phyloP scores from a whole-genome alignment of 2,888 invertebrate genomes.

The Ecliptopera silaceata region DNA sequence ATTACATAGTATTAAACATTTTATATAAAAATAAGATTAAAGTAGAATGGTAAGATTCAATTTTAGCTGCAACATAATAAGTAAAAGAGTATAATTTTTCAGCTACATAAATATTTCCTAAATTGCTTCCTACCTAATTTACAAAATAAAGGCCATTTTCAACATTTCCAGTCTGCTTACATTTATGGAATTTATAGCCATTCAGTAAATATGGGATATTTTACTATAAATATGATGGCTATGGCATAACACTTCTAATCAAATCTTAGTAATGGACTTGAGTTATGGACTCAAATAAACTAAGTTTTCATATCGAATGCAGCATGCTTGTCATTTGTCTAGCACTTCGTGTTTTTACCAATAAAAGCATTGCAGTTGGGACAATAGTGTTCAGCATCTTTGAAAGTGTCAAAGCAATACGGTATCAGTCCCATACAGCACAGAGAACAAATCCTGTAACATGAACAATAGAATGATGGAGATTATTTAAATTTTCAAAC shows the following conservation, averaged over 20 bases:
- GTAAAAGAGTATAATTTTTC: neutral
- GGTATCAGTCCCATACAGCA: slow-evolving; percentile 77
- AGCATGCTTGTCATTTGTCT: slow-evolving; percentile 32
- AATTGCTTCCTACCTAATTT: neutral
- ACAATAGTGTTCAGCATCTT: slow-evolving; percentile 78
- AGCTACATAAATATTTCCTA: neutral
- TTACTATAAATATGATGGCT: slow-evolving; percentile 10
- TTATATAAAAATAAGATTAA: too few species aligned
- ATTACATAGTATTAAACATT: too few species aligned
- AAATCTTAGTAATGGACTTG: slow-evolving; percentile 8
- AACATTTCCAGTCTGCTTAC: neutral
- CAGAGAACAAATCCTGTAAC: slow-evolving; percentile 73
- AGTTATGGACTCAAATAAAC: slow-evolving; percentile 4
- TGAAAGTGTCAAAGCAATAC: slow-evolving; percentile 78
- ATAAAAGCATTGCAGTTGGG: slow-evolving; percentile 78
- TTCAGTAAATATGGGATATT: slow-evolving; percentile 2
- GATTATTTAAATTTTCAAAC: too few species aligned
- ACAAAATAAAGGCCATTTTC: neutral
- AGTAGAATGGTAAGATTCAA: neutral
- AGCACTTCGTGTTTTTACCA: slow-evolving; percentile 76
- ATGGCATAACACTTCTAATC: slow-evolving; percentile 15
- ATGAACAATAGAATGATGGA: too few species aligned
- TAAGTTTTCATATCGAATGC: neutral
- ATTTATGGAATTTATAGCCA: neutral
- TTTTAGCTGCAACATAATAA: neutral